Percentiles rank a stretch among this genome's conserved stretches.
Conservation (phyloP, 2,888 invertebrate species). For the Eristalis intricaria region DNA sequence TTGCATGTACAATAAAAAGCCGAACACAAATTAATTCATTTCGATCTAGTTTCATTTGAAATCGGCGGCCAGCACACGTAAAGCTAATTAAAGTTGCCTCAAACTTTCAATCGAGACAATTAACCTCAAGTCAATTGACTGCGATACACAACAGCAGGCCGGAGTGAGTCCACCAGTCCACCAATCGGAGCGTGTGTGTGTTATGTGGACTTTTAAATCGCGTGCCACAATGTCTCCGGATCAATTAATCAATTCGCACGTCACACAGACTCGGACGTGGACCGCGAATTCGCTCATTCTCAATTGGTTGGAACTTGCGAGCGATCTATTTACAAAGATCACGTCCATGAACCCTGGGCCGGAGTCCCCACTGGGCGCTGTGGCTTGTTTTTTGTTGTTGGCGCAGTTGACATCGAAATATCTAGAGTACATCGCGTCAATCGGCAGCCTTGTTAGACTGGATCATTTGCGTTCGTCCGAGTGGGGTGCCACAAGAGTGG, state of each 20-base stretch:
- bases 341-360: constrained; percentile 55
- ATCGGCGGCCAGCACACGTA: constrained; percentile 47
- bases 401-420: constrained; percentile 52
- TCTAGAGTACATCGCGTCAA: constrained; percentile 47
- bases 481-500: not conserved
- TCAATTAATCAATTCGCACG: constrained; percentile 68
- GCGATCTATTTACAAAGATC: constrained; percentile 57
- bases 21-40: constrained; percentile 61
- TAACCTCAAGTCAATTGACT: constrained; percentile 68
- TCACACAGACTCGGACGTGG: constrained; percentile 39
- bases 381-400: constrained; percentile 1
- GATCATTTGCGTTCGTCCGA: not conserved
- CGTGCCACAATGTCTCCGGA: constrained; percentile 45
- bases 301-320: constrained; percentile 57
- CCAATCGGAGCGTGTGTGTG: not conserved
- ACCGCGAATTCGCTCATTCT: constrained; percentile 17
- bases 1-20: not conserved
- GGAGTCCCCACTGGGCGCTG: not conserved
- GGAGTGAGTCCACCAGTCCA: constrained; percentile 1
- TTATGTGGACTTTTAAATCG: constrained; percentile 22
- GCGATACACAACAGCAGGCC: constrained; percentile 26
- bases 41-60: constrained; percentile 59
- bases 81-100: constrained; percentile 63
- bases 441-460: not conserved
- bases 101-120: constrained; percentile 69